phyloP scores from a whole-genome alignment of 2,797 vertebrate genomes.

The Argentina silus region DNA sequence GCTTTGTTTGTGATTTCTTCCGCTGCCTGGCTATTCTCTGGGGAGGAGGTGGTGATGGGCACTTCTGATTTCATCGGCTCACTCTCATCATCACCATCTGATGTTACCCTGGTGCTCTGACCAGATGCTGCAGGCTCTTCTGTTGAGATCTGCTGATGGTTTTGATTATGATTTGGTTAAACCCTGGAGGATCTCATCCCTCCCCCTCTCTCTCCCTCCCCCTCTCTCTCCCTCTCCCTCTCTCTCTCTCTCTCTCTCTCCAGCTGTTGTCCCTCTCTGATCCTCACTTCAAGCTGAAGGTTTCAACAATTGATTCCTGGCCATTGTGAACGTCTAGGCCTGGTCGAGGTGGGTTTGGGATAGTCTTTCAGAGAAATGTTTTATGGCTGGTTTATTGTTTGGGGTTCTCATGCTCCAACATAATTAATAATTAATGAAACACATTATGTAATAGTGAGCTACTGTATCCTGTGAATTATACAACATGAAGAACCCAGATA shows the following conservation, averaged over 20 bases:
- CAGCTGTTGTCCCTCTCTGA: background rate
- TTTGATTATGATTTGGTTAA: background rate
- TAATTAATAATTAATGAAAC: too few relatives aligned
- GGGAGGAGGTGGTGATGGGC: constrained; percentile 6
- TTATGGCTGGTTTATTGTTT: too few relatives aligned
- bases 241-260: background rate
- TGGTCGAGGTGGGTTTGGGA: background rate
- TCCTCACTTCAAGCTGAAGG: background rate
- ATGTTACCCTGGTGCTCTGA: background rate
- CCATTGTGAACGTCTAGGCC: background rate
- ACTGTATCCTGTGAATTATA: too few relatives aligned
- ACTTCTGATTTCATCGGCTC: constrained; percentile 31
- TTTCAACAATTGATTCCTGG: background rate
- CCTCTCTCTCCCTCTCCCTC: background rate
- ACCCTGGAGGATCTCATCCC: constrained; percentile 1
- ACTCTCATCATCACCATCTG: constrained; percentile 27
- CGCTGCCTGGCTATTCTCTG: constrained; percentile 33
- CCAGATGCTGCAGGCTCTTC: constrained; percentile 16
- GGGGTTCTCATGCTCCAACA: too few relatives aligned
- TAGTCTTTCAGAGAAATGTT: too few relatives aligned
- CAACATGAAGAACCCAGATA: background rate
- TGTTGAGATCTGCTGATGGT: constrained; percentile 40
- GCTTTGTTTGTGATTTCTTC: constrained; percentile 22
- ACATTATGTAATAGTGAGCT: too few relatives aligned
- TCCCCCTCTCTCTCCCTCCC: background rate